phyloP scores from a whole-genome alignment of 2,797 vertebrate species.

The Echiichthys vipera region DNA sequence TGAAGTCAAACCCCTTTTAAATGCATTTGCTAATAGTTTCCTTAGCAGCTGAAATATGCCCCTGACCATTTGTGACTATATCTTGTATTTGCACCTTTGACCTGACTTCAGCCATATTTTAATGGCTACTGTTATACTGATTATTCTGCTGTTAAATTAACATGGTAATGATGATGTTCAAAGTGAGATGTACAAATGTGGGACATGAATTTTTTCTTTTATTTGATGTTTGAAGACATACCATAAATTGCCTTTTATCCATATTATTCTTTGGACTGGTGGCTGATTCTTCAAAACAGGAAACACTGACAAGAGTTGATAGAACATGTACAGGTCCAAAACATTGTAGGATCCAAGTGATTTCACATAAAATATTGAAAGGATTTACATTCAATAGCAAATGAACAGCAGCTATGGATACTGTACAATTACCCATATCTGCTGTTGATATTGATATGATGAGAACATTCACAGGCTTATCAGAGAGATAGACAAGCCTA shows the following conservation, averaged over 20 bases:
- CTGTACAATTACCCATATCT: background rate
- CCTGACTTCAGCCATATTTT: background rate
- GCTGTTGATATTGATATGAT: background rate
- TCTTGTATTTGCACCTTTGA: background rate
- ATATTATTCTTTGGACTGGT: background rate
- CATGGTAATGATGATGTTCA: too few relatives aligned
- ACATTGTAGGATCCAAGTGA: fast-evolving
- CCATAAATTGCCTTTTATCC: background rate
- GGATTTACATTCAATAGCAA: background rate
- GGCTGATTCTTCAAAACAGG: background rate
- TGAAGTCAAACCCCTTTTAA: background rate
- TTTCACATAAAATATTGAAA: background rate
- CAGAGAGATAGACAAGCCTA: background rate
- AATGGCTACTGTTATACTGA: background rate
- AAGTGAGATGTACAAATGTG: constrained; percentile 13
- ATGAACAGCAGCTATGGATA: background rate
- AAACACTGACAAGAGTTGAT: background rate
- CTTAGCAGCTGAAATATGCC: background rate
- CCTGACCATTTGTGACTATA: background rate
- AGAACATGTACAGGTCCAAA: background rate
- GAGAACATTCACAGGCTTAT: too few relatives aligned
- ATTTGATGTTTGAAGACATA: constrained; percentile 3
- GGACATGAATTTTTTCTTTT: background rate
- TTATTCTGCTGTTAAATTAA: too few relatives aligned
- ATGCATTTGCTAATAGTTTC: background rate